Conservation (phyloP, 1,140 invertebrate species). For the Drosophila jambulina region DNA sequence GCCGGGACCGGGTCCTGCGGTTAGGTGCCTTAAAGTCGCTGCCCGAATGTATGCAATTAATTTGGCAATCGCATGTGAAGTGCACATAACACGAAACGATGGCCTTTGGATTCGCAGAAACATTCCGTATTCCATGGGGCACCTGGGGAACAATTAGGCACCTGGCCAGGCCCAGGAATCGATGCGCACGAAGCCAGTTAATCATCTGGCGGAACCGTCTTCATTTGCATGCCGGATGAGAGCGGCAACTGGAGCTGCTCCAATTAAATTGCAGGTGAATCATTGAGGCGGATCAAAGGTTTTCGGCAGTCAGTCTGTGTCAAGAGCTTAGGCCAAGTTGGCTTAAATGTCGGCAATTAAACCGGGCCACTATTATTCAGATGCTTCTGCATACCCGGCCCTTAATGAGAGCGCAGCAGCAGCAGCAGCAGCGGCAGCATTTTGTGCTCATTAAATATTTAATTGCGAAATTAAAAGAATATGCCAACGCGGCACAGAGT, state of each 20-base stretch:
- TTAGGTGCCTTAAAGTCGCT: slow-evolving; percentile 32
- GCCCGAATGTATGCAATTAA: slow-evolving; percentile 41
- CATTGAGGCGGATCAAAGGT: slow-evolving; percentile 14
- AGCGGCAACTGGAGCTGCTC: not conserved
- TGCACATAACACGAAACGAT: slow-evolving; percentile 53
- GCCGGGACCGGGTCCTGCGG: slow-evolving; percentile 1
- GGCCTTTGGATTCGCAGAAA: slow-evolving; percentile 32
- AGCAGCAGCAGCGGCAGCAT: slow-evolving; percentile 16
- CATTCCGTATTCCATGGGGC: slow-evolving; percentile 21
- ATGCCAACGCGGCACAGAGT: slow-evolving; percentile 48
- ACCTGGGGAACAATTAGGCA: slow-evolving; percentile 25
- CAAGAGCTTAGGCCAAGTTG: slow-evolving; percentile 12
- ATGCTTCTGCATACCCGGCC: slow-evolving; percentile 12
- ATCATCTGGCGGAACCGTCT: slow-evolving; percentile 15
- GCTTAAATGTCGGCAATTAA: slow-evolving; percentile 26
- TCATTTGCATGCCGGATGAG: slow-evolving; percentile 25
- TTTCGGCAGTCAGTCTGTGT: not conserved
- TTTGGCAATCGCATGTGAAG: slow-evolving; percentile 62
- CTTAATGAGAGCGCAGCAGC: slow-evolving; percentile 56
- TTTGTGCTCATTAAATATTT: slow-evolving; percentile 76
- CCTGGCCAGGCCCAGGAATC: slow-evolving; percentile 8
- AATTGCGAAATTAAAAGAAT: slow-evolving; percentile 79
- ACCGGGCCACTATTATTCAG: slow-evolving; percentile 57
- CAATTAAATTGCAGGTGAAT: slow-evolving; percentile 22
- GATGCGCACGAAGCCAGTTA: slow-evolving; percentile 15